These are phyloP conservation scores for Melieria omissa DNA, from an alignment of 2,888 invertebrate species.

Conservation along the genomic window DNA sequence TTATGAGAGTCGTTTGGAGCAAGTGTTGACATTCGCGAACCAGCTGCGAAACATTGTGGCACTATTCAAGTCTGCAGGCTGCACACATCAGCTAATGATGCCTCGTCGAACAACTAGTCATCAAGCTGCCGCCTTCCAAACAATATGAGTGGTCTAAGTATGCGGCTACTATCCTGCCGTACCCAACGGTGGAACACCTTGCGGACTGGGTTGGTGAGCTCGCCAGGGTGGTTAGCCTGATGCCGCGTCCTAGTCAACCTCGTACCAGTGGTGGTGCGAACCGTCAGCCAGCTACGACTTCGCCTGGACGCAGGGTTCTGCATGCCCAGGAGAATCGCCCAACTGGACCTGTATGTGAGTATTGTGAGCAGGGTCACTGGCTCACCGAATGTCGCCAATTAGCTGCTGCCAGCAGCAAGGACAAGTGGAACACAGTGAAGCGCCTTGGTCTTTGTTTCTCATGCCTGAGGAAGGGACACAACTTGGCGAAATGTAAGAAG, in stretches of 20 bases:
- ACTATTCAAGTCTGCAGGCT: conserved; percentile 30
- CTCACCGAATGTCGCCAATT: neutral
- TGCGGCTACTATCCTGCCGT: conserved; percentile 23
- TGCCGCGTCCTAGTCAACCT: conserved; percentile 7
- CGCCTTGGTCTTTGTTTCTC: no score
- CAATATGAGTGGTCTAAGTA: conserved; percentile 37
- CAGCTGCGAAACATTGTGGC: conserved; percentile 12
- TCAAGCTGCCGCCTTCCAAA: conserved; percentile 38
- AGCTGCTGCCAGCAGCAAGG: no score
- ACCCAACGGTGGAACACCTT: conserved; percentile 30
- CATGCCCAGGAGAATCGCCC: no score
- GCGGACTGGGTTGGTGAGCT: conserved; percentile 30
- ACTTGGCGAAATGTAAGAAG: neutral
- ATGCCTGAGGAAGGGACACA: no score
- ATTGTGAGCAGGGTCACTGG: no score
- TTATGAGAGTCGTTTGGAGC: conserved; percentile 10
- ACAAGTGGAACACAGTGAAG: no score
- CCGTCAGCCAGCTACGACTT: neutral
- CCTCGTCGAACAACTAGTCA: conserved; percentile 28
- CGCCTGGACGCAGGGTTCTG: neutral
- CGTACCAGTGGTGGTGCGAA: no score
- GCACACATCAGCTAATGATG: conserved; percentile 35
- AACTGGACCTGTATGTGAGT: no score
- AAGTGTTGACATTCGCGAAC: neutral
- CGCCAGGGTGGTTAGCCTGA: conserved; percentile 25